Evolutionary conservation across 64 coral and sea anemone genomes (phyloP).

Genomic region (Platygyra sinensis): DNA sequence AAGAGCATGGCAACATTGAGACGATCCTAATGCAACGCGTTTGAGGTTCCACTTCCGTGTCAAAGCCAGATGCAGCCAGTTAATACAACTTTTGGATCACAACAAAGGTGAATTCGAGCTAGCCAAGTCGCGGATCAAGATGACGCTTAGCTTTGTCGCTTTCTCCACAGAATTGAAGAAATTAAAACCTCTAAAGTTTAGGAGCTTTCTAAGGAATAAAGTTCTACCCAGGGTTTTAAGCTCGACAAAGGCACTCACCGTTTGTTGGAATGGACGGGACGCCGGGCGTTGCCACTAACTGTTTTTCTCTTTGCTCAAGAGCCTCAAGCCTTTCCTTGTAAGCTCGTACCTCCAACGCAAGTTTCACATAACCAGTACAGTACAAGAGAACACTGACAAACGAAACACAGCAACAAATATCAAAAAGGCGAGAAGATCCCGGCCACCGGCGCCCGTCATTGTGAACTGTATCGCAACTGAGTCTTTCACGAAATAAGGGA

Average conservation of each 20-base stretch:
- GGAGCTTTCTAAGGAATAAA: too few species aligned
- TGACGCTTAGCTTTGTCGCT: too few species aligned
- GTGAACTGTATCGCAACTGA: background rate
- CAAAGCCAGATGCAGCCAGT: too few species aligned
- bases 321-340: conserved; percentile 25
- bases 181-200: too few species aligned
- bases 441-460: background rate
- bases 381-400: conserved; percentile 3
- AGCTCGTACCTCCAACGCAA: conserved; percentile 39
- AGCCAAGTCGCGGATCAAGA: too few species aligned
- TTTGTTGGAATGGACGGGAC: background rate
- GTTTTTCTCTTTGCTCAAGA: background rate
- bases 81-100: too few species aligned
- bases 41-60: too few species aligned
- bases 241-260: background rate
- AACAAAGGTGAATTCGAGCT: too few species aligned
- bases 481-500: background rate
- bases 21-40: too few species aligned
- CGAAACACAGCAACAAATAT: background rate
- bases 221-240: too few species aligned
- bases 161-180: too few species aligned
- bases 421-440: background rate
- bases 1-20: too few species aligned
- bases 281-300: background rate
- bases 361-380: conserved; percentile 46